These are phyloP conservation scores for Tetramorium parvispinum DNA, from an alignment of 1,140 invertebrate genomes.

Conservation along the genomic window DNA sequence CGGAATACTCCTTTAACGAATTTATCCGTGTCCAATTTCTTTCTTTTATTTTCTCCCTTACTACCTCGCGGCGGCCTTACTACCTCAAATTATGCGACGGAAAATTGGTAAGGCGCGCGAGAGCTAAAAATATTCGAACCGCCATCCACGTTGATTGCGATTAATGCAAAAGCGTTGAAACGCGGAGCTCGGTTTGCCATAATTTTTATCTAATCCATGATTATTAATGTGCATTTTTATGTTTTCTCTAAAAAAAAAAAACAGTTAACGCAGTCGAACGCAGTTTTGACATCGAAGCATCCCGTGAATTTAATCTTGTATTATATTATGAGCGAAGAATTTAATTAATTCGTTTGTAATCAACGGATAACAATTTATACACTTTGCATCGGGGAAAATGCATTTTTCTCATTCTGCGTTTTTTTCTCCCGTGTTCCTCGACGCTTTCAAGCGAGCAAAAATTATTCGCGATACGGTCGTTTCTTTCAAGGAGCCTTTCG, in stretches of 20 bases:
- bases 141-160: neutral
- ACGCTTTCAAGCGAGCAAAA: constrained; percentile 15
- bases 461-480: constrained; percentile 12
- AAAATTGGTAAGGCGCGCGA: neutral
- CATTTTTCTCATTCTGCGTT: constrained; percentile 39
- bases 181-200: neutral
- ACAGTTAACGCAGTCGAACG: neutral
- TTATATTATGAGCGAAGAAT: constrained; percentile 53
- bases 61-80: neutral
- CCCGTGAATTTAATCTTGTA: constrained; percentile 50
- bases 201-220: constrained; percentile 14
- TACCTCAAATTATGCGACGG: constrained; percentile 28
- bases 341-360: constrained; percentile 61
- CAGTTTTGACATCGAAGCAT: constrained; percentile 19
- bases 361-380: constrained; percentile 51
- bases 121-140: neutral
- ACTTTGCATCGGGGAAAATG: constrained; percentile 27
- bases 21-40: neutral
- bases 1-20: constrained; percentile 24
- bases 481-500: neutral
- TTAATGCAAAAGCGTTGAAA: neutral
- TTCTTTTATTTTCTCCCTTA: neutral
- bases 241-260: neutral
- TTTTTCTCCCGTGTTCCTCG: neutral
- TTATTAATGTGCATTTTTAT: neutral